Base-by-base conservation (phyloP, 2,888 invertebrate species). In the Ecdyonurus torrentis region DNA sequence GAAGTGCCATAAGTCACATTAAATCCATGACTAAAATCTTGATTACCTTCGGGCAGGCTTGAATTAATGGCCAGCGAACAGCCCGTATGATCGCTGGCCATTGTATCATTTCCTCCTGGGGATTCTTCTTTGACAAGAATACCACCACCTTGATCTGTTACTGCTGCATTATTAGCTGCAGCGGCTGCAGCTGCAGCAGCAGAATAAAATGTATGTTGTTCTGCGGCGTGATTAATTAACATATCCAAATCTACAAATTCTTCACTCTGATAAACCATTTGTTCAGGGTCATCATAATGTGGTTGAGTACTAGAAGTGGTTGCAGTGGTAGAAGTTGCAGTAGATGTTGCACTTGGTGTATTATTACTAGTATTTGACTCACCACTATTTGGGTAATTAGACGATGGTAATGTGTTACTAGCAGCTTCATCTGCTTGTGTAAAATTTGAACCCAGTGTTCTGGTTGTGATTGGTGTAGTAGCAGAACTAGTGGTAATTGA, bases 241-340 rank as follows among this genome's bases (percentile, higher is more conserved):
- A 73, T 70, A 66, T 75, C 75, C 65, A 75, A 67, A 65, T 75
- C 75, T 60, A 74, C 71, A 66, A 72, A 73, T 65, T 74, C 75
- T 64, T 75, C 74, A 18, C 69, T 68, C 50, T 68, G 70, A 63
- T 66, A 66, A 2, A 58, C 37, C 2, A 25, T 55, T 18, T 25
- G 22, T 23, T 55, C 23, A 2, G 24, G 61, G 22, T 23, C 59
- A 23, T 59, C 59, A 59, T 59, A 59, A n/a, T 59, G 59, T 59
- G 18, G 19, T 2, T 19, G 18, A 15, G 2, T 59, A 37, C 37
- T 37, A 37, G 37, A 37, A 10, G 15, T 5, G 15, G 37, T 10
- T 10, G 37, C 5, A 37, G 37, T 37, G 37, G 37, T 15, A 15
- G 7, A 10, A 15, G 7, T 37, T 25, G 66, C 66, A 50, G 63